Conservation (phyloP, 35 echinoderm and acorn worm genomes). For the Acanthaster planci region DNA sequence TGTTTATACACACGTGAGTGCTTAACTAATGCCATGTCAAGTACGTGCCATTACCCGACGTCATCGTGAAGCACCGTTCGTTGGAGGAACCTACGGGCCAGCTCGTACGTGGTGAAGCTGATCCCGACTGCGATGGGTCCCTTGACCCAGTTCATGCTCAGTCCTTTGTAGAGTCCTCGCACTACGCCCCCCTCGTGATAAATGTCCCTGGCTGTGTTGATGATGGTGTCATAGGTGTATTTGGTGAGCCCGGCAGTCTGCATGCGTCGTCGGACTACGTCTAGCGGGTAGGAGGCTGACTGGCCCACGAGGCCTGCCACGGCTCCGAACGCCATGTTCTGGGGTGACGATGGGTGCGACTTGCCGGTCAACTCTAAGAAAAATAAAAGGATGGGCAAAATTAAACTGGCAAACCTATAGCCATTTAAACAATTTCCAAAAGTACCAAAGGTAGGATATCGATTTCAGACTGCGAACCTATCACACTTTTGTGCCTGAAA, state of each 20-base stretch:
- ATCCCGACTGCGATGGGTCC: constrained; percentile 95
- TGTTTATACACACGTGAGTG: no score
- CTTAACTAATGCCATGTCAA: no score
- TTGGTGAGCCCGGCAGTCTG: constrained; percentile 97
- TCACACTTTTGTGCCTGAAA: no score
- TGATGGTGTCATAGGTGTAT: constrained; percentile 80
- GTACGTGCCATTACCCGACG: not conserved
- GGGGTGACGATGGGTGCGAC: constrained; percentile 53
- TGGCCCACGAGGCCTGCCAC: constrained; percentile 89
- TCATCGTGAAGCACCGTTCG: not conserved
- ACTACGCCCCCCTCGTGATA: constrained; percentile 71
- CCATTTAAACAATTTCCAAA: no score
- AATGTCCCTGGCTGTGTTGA: constrained; percentile 75
- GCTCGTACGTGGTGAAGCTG: constrained; percentile 92
- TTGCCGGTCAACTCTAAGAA: constrained; percentile 60
- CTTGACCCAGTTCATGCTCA: constrained; percentile 99
- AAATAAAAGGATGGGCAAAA: not conserved
- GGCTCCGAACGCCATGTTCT: constrained; percentile 88
- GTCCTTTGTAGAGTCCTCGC: constrained; percentile 90
- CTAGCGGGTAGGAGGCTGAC: constrained; percentile 92
- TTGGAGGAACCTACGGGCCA: constrained; percentile 41
- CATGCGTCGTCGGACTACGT: constrained; percentile 90
- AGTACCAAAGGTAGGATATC: no score
- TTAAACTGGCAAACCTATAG: no score
- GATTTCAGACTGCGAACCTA: no score